Base-by-base conservation (phyloP, 2,113 vertebrate genomes). In the Ameiurus melas region DNA sequence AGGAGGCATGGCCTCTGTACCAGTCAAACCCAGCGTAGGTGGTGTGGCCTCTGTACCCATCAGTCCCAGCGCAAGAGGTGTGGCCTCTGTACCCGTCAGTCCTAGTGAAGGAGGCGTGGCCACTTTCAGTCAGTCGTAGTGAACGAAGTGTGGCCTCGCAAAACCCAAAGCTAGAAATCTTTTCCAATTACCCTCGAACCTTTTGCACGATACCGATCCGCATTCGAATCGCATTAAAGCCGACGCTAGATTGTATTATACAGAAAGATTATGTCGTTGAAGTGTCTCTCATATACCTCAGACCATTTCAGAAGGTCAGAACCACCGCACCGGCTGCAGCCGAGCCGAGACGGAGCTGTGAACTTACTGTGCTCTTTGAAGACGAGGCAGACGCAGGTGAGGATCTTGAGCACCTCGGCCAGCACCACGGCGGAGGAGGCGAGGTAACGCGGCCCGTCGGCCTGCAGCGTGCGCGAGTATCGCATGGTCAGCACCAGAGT, bases 401-500 rank as follows among this genome's bases (percentile, higher is more conserved):
- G 89, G 92, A 99, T 99, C 95, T 99, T 99, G 93, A 99, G 93
- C 85, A 99, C 92, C 92, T 99, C 98, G 51, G 98, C 98, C 90
- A 96, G 93, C 92, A 99, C 98, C 90, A 99, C 98, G 3, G 98
- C 98, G 9, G 98, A 99, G 68, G 98, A 99, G 84, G 98, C 97
- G 57, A 99, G 95, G 94, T 99, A 99, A 25, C 98, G 97, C 8
- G 97, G 98, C 43, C 98, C 98, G 22, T 99, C 98, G 39, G 96
- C 97, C 93, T 97, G 98, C 90, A 98, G 93, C 0, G 98, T 99
- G 82, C 98, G 97, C 85, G 98, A 99, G 93, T 97, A 99, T 66
- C 98, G 97, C 98, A 99, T 99, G 60, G 97, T 99, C 90, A 99
- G 95, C 89, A 99, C 98, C 94, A 99, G 95, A 87, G 97, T 97